phyloP scores from a whole-genome alignment of 2,888 invertebrate species.

The Branchipolynoe longqiensis region DNA sequence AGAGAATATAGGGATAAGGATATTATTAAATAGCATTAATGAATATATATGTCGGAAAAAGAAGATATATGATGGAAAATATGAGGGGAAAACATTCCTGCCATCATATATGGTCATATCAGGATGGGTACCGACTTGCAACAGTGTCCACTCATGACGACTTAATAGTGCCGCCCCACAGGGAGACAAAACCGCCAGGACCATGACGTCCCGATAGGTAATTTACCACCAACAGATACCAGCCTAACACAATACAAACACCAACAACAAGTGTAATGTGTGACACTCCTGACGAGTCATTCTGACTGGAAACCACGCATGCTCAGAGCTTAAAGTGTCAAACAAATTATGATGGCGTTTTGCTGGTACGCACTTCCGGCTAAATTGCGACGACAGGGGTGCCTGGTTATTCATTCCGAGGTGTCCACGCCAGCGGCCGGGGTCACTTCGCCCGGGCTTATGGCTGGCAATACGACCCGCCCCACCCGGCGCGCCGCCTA shows the following conservation, averaged over 20 bases:
- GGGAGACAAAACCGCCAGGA: too few species aligned
- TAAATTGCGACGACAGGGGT: slow-evolving; percentile 24
- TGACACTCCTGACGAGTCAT: not conserved
- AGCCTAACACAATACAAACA: not conserved
- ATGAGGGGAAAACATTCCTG: not conserved
- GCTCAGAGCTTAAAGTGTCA: not conserved
- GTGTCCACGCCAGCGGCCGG: not conserved
- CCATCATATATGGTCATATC: too few species aligned
- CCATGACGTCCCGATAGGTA: too few species aligned
- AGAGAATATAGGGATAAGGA: not conserved
- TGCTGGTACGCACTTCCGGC: not conserved
- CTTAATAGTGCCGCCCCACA: too few species aligned
- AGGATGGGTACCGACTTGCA: too few species aligned
- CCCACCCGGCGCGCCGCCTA: not conserved
- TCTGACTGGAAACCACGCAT: not conserved
- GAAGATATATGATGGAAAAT: not conserved
- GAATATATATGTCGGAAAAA: not conserved
- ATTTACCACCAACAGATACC: too few species aligned
- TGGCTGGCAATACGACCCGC: not conserved
- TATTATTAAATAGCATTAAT: not conserved
- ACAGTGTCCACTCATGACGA: too few species aligned
- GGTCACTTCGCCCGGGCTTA: not conserved
- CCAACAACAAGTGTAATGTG: not conserved
- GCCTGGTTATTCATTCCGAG: slow-evolving; percentile 32
- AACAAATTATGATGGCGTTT: not conserved